Percentiles rank a stretch among this genome's conserved stretches.
phyloP scores from a whole-genome alignment of 2,888 invertebrate genomes.

The Himalopsyche japonica region DNA sequence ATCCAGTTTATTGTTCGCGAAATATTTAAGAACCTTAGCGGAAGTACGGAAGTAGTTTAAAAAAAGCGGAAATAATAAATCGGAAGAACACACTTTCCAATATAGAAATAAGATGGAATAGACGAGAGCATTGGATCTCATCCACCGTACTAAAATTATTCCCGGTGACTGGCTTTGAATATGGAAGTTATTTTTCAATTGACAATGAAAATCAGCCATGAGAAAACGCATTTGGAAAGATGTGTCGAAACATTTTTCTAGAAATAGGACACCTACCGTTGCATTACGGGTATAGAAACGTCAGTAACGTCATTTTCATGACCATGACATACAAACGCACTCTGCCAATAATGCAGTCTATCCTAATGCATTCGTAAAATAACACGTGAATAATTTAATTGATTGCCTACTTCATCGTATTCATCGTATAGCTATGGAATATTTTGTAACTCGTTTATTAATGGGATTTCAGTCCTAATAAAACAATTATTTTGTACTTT shows the following conservation, averaged over 20 bases:
- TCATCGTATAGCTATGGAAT: too few species aligned
- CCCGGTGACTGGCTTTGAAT: not conserved
- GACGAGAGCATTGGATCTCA: not conserved
- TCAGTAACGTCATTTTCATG: constrained; percentile 22
- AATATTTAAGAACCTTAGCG: not conserved
- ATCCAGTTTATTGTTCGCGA: too few species aligned
- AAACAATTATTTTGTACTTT: too few species aligned
- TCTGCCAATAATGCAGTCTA: constrained; percentile 24
- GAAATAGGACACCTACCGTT: constrained; percentile 35
- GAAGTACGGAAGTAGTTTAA: not conserved
- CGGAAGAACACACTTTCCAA: not conserved
- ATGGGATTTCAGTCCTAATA: too few species aligned
- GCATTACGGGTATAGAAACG: constrained; percentile 24
- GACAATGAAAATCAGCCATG: constrained; percentile 28
- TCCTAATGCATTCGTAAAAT: constrained; percentile 4
- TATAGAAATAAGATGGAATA: not conserved
- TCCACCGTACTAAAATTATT: not conserved
- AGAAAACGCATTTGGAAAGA: constrained; percentile 3
- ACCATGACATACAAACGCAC: constrained; percentile 34
- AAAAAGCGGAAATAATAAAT: not conserved
- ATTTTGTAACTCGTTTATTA: too few species aligned
- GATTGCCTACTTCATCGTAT: not conserved
- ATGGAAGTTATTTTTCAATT: constrained; percentile 5
- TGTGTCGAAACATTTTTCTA: constrained; percentile 29
- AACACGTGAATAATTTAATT: not conserved